Base-by-base conservation (phyloP, 2,888 invertebrate genomes). In the Drosophila pseudotalamancana region DNA sequence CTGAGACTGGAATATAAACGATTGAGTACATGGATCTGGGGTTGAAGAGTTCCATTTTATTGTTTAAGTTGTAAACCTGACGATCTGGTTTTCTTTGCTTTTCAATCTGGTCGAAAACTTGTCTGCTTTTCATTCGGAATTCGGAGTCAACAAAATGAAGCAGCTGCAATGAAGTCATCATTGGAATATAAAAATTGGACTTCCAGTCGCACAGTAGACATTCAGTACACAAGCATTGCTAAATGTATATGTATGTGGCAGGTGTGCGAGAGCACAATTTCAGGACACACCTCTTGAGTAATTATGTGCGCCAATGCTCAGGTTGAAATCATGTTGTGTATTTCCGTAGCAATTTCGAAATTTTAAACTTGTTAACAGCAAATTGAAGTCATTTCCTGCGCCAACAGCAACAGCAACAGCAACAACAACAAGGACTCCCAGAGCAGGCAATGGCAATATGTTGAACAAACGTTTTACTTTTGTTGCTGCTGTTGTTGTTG, bases 351-450 rank as follows among this genome's bases (percentile, higher is more conserved):
- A 83, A 83, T 83, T 83, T 74, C 86, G 79, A 78, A 78, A 83
- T 78, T 87, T 87, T 87, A 83, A 83, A 87, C 86, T 87, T 87
- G 87, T 87, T 83, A 83, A 87, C 87, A 87, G 83, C 88, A 87
- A 83, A 84, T 87, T 87, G 86, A 84, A 86, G 88, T 79, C 88
- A 84, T 84, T 84, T 87, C 84, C 84, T 72, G 86, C 63, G 73
- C 68, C 78, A 87, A 66, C 72, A 72, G 61, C 63, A 62, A 40
- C 42, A 54, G 25, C 64, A 69, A 57, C 32, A 56, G 35, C 62
- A n/a, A n/a, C 35, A 53, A 25, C 51, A 53, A 42, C 34, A 39
- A 39, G 53, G 53, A 64, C 21, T 9, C 32, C 34, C 29, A 25
- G 27, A 40, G 16, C 43, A 55, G 55, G 57, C 57, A 77, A 77